A percentile compares a stretch with the other conserved stretches of the same genome.
Conservation (phyloP, 2,888 invertebrate genomes). For the Yponomeuta evonymella region DNA sequence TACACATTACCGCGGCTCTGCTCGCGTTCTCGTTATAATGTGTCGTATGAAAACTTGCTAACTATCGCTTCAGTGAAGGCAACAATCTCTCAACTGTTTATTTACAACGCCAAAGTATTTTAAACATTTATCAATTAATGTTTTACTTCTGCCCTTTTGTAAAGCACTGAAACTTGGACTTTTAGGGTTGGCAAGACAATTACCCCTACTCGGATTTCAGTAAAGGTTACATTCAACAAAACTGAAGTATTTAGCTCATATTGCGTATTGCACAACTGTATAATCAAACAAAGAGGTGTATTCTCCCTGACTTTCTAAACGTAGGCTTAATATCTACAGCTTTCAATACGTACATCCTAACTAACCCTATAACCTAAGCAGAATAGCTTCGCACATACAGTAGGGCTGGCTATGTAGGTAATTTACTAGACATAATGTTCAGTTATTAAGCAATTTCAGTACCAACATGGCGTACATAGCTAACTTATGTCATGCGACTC, state of each 20-base stretch:
- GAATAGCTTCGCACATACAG: conserved; percentile 16
- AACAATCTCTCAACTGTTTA: conserved; percentile 12
- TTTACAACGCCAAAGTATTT: neutral
- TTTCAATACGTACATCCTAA: no score
- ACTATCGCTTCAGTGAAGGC: conserved; percentile 12
- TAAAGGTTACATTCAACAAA: no score
- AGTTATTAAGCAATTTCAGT: conserved; percentile 65
- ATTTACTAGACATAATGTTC: conserved; percentile 62
- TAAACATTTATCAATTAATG: neutral
- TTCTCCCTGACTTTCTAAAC: no score
- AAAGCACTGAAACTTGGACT: neutral
- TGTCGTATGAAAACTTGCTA: conserved; percentile 5
- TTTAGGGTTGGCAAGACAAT: neutral
- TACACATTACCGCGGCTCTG: conserved; percentile 9
- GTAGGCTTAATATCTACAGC: no score
- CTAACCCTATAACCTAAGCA: neutral
- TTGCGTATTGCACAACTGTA: no score
- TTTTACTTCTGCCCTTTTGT: neutral
- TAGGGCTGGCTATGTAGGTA: conserved; percentile 41
- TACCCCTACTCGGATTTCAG: no score
- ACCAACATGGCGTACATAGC: conserved; percentile 41
- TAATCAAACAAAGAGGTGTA: no score
- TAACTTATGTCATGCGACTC: conserved; percentile 37
- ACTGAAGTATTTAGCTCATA: no score
- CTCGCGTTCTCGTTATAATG: conserved; percentile 8